These are phyloP conservation scores for Tiliacea citrago DNA, from an alignment of 2,888 invertebrate genomes.

Conservation along the genomic window DNA sequence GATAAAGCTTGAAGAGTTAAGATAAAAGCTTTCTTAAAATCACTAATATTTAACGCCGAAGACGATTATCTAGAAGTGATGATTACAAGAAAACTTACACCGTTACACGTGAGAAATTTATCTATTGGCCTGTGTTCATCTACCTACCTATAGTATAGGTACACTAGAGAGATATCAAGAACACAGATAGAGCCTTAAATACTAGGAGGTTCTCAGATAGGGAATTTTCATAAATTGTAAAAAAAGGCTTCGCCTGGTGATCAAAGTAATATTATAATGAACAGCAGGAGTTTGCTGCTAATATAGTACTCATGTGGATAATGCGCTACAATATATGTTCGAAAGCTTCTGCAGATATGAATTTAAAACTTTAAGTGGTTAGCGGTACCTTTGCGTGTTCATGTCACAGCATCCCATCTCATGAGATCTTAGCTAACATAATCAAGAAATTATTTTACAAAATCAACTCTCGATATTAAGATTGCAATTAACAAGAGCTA, in stretches of 20 bases:
- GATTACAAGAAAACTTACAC: conserved; percentile 57
- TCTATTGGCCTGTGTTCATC: conserved; percentile 38
- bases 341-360: conserved; percentile 17
- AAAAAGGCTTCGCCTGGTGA: conserved; percentile 7
- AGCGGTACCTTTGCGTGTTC: conserved; percentile 45
- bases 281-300: neutral
- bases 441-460: conserved; percentile 46
- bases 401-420: conserved; percentile 41
- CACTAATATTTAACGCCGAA: conserved; percentile 51
- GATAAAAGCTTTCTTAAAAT: conserved; percentile 52
- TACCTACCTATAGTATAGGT: conserved; percentile 24
- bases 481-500: conserved; percentile 62
- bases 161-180: conserved; percentile 19
- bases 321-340: conserved; percentile 18
- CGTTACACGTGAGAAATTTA: conserved; percentile 47
- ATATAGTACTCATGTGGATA: conserved; percentile 1
- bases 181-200: conserved; percentile 46
- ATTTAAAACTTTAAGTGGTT: conserved; percentile 26
- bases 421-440: conserved; percentile 35
- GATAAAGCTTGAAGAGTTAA: conserved; percentile 55
- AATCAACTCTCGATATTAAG: conserved; percentile 52
- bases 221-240: conserved; percentile 30
- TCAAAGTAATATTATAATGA: conserved; percentile 26
- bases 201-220: conserved; percentile 13
- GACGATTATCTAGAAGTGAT: conserved; percentile 51